These are phyloP conservation scores for Daubentonia madagascariensis DNA, from an alignment of 2,113 vertebrate species.

Conservation along the genomic window DNA sequence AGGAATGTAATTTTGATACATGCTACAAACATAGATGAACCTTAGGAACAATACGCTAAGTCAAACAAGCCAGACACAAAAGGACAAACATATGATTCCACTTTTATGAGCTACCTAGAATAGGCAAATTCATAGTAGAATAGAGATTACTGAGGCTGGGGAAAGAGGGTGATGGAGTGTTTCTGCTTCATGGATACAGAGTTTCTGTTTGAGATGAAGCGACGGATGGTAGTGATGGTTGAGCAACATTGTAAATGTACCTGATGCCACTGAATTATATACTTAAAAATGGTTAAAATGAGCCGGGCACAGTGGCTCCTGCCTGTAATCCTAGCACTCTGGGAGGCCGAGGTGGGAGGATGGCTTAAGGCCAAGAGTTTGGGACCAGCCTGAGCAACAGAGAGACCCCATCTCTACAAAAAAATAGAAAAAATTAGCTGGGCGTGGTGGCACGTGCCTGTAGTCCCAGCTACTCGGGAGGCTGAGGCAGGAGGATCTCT, in stretches of 20 bases:
- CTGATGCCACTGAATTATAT: not conserved
- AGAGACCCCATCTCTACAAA: too few species aligned
- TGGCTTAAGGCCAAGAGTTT: too few species aligned
- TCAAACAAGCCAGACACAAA: not conserved
- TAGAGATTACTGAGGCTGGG: too few species aligned
- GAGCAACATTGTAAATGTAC: not conserved
- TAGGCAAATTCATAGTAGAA: not conserved
- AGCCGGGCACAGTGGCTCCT: too few species aligned
- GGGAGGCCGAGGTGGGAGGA: too few species aligned
- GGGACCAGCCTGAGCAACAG: too few species aligned
- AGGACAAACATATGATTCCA: not conserved
- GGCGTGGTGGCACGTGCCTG: too few species aligned
- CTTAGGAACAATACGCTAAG: not conserved
- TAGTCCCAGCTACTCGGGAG: too few species aligned
- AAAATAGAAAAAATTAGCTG: too few species aligned
- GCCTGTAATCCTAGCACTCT: too few species aligned
- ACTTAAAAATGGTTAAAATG: not conserved
- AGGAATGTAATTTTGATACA: not conserved
- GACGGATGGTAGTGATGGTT: not conserved
- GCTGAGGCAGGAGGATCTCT: too few species aligned
- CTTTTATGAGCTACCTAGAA: not conserved
- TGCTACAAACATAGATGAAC: not conserved
- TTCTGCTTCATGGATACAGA: not conserved
- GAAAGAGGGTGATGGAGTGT: fast-evolving
- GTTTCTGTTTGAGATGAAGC: not conserved